Conservation (phyloP, 2,113 vertebrate species). For the Paradoxurus hermaphroditus region DNA sequence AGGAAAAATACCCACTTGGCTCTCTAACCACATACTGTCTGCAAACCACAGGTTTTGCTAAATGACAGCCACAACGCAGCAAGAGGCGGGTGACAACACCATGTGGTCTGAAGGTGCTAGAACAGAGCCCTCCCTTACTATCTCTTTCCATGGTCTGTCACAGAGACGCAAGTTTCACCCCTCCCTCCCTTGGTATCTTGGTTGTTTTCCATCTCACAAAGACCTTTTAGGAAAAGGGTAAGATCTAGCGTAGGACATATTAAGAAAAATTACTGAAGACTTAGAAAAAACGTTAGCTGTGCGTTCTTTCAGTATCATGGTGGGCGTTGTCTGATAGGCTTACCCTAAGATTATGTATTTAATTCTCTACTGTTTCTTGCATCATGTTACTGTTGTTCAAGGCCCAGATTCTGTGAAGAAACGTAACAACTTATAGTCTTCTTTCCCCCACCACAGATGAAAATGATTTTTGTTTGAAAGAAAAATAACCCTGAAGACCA, state of each 20-base stretch:
- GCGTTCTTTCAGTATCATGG: background rate
- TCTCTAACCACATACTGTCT: background rate
- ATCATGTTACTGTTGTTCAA: slow-evolving; percentile 21
- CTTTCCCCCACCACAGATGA: background rate
- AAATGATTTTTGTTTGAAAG: slow-evolving; percentile 39
- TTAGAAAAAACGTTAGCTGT: background rate
- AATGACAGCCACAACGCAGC: background rate
- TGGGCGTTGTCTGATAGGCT: background rate
- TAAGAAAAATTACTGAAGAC: background rate
- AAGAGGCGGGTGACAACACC: background rate
- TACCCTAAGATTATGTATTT: slow-evolving; percentile 8
- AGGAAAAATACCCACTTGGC: background rate
- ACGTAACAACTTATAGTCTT: background rate
- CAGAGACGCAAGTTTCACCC: background rate
- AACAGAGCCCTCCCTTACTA: background rate
- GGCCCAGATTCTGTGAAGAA: background rate
- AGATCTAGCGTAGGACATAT: background rate
- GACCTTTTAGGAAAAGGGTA: background rate
- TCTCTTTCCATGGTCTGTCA: background rate
- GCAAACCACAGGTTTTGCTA: slow-evolving; percentile 33
- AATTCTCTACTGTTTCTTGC: slow-evolving; percentile 15
- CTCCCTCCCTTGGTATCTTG: background rate
- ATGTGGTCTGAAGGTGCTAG: background rate
- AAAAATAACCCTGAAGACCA: background rate
- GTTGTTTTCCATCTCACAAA: background rate